Evolutionary conservation across 2,888 invertebrate species (phyloP).

Genomic region (Nebria salina): DNA sequence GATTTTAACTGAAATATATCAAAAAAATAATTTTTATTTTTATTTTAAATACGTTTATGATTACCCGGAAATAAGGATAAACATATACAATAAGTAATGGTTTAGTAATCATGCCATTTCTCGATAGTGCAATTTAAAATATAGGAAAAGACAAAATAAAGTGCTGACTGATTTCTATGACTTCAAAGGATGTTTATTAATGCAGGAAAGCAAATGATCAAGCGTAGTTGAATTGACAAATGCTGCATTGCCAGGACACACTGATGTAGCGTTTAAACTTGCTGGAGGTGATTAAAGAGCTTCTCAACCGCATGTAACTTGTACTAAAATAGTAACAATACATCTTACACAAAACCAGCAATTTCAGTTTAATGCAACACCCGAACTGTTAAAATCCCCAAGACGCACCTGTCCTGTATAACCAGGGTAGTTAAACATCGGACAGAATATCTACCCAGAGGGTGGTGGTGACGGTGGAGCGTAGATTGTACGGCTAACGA

Average conservation of each 20-base stretch:
- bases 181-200: too few species aligned
- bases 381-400: not conserved
- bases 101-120: too few species aligned
- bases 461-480: not conserved
- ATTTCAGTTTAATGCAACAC: not conserved
- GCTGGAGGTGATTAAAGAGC: not conserved
- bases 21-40: too few species aligned
- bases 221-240: not conserved
- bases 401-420: slow-evolving; percentile 11
- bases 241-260: not conserved
- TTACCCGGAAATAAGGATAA: too few species aligned
- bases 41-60: too few species aligned
- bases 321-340: not conserved
- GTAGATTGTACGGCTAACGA: slow-evolving; percentile 21
- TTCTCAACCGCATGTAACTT: not conserved
- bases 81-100: too few species aligned
- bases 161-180: too few species aligned
- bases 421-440: slow-evolving; percentile 11
- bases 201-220: not conserved
- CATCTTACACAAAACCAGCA: not conserved
- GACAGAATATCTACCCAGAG: slow-evolving; percentile 2
- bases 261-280: not conserved
- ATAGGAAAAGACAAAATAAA: too few species aligned
- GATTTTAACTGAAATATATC: too few species aligned
- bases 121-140: too few species aligned